Base-by-base conservation (phyloP, 1,140 invertebrate species). In the Macrosteles quadrilineatus region DNA sequence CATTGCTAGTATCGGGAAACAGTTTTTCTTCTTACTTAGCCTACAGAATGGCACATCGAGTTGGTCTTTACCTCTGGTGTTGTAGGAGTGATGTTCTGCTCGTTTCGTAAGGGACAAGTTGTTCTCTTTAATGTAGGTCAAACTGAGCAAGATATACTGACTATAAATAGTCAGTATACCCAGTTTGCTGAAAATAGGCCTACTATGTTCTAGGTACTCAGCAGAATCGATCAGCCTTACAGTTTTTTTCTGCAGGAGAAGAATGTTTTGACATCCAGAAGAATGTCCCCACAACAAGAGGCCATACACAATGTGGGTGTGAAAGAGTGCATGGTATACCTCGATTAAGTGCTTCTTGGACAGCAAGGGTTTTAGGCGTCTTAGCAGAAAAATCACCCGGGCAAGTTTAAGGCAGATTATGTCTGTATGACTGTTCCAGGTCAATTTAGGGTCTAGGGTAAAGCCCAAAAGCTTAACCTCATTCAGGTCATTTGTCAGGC, bases 391-490 rank as follows among this genome's bases (percentile, higher is more conserved):
- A 6, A 29, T 63, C 1, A 63, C 59, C 0, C 19, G 21, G 25
- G 59, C 1, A 0, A 23, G 29, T 23, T 14, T 14, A 23, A 2
- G n/a, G 32, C 25, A 63, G 17, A 63, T 29, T n/a, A 27, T 63
- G 23, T 17, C 25, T 1, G 17, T 63, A 1, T 29, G 59, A 4
- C n/a, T 29, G 3, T 63, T 32, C 59, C 59, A 63, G 29, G 29
- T 1, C 3, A 63, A 17, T 30, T 3, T 29, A 1, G 21, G 0
- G n/a, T 63, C 29, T 17, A 63, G 1, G 2, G 32, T 29, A 32
- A 30, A 63, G 1, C 59, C 59, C 3, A 25, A 19, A 30, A 63
- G 21, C 25, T 63, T 63, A 30, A 63, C 59, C 12, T 63, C 59
- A 30, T 29, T 12, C 59, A 19, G 55, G n/a, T 19, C 25, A 27